These are phyloP conservation scores for Schizaphis graminum DNA, from an alignment of 2,888 invertebrate species.

Conservation along the genomic window DNA sequence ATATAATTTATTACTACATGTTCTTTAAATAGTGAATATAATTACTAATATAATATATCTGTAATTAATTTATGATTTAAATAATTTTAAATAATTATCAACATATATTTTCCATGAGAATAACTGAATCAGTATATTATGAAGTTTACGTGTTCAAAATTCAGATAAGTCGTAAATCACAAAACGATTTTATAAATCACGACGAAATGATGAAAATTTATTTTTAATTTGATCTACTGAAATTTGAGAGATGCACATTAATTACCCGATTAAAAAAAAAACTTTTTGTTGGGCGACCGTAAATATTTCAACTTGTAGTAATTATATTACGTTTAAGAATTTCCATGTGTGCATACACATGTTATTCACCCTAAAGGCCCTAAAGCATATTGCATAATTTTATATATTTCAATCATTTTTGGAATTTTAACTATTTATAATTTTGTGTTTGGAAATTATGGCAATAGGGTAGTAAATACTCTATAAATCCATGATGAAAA, in stretches of 20 bases:
- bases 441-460: neutral
- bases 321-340: neutral
- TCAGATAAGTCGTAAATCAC: neutral
- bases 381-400: neutral
- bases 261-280: neutral
- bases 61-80: neutral
- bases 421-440: constrained; percentile 8
- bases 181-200: neutral
- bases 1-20: neutral
- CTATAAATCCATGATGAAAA: neutral
- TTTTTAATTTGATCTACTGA: neutral
- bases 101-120: neutral
- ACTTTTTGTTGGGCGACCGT: neutral
- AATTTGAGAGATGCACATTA: neutral
- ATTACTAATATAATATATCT: neutral
- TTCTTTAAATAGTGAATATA: neutral
- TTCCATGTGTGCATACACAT: neutral
- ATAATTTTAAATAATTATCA: neutral
- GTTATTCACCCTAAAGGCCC: neutral
- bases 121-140: neutral
- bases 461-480: neutral
- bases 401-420: neutral
- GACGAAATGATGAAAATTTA: neutral
- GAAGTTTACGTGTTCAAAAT: neutral
- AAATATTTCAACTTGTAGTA: neutral